Evolutionary conservation across 2,113 vertebrate species (phyloP).

Genomic region (Sialia sialis): DNA sequence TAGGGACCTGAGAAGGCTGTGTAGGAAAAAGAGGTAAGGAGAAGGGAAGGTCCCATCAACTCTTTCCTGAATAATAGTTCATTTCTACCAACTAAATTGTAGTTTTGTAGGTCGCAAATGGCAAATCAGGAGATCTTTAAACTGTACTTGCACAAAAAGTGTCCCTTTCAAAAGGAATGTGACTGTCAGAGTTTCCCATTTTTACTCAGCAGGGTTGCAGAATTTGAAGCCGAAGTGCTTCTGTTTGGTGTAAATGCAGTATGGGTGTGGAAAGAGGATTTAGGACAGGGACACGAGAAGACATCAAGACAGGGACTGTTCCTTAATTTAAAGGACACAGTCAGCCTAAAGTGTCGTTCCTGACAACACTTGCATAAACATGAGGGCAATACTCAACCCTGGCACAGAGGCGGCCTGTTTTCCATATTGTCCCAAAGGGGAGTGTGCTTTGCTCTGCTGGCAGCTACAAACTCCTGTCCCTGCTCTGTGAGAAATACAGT

Average conservation of each 20-base stretch:
- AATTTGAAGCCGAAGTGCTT: neutral
- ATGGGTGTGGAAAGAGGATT: neutral
- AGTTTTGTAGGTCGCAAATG: neutral
- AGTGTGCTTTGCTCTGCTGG: neutral
- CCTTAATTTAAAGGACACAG: neutral
- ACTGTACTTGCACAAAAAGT: neutral
- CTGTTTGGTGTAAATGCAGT: neutral
- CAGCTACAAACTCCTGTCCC: neutral
- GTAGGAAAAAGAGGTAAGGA: neutral
- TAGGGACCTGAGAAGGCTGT: neutral
- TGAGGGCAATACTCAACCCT: neutral
- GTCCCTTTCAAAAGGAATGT: neutral
- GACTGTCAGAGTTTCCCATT: neutral
- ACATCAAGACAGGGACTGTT: neutral
- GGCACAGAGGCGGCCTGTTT: neutral
- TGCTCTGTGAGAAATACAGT: neutral
- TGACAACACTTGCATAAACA: neutral
- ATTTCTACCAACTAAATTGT: rapidly evolving
- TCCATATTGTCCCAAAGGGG: neutral
- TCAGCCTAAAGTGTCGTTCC: neutral
- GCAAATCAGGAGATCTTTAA: neutral
- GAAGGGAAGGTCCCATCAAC: neutral
- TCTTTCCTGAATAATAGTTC: neutral
- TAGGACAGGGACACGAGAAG: neutral
- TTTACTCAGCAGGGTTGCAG: neutral